Base-by-base conservation (phyloP, 2,113 vertebrate species). In the Burhinus bistriatus region DNA sequence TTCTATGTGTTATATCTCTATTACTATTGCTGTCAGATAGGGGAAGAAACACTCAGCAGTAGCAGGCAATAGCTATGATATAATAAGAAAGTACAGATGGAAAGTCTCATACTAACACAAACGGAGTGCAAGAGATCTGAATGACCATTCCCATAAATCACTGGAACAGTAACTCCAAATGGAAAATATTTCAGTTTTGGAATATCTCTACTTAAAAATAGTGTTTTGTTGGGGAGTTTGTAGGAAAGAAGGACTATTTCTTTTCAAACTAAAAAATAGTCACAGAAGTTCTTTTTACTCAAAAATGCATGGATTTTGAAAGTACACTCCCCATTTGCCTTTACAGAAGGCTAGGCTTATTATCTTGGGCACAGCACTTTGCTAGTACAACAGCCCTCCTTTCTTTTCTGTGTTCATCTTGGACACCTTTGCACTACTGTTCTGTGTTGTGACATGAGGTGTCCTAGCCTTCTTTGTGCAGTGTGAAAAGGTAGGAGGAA, bases 311-410 rank as follows among this genome's bases (percentile, higher is more conserved):
- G 15, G 15, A 49, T 61, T 90, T 90, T 80, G 44, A 52, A 92
- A 57, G 20, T 9, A 42, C 40, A 82, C 7, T 55, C 32, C 18
- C 8, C 1, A 0, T 87, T 69, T 55, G 0, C 26, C 42, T 62
- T 32, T 29, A 45, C 25, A 44, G 45, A 44, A 86, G 18, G 6
- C 26, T 54, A 16, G 7, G 8, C 4, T 75, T 87, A 5, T 40
- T 89, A 16, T 36, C 42, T 49, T 38, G 22, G 17, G 6, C 27
- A 44, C 19, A 70, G 18, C 4, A 57, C 22, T 77, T 73, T 18
- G 30, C 38, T 65, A 17, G 22, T 36, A 26, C 27, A 58, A 42
- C 42, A 82, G 44, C 9, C 7, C 8, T 70, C 9, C 55, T 70
- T 78, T 68, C 36, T 82, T 6, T 44, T 52, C 54, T 69, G 8